Conservation (phyloP, 92 coral and sea anemone species). For the Epizoanthus fatuus region DNA sequence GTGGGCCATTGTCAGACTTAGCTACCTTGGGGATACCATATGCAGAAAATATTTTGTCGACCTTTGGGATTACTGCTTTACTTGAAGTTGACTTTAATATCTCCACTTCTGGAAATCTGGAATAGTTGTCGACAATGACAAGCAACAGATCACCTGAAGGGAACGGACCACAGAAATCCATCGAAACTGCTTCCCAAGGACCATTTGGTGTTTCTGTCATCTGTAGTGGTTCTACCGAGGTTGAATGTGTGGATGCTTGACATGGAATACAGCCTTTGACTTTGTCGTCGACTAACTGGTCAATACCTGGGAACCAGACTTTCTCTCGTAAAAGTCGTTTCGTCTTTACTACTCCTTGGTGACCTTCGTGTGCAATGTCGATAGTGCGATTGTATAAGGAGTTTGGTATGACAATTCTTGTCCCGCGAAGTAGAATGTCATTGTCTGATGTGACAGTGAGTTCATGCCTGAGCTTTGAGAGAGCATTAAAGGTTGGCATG, state of each 20-base stretch:
- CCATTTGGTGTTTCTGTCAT: slow-evolving; percentile 67
- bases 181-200: slow-evolving; percentile 54
- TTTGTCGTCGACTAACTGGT: not conserved
- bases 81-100: too few relatives aligned
- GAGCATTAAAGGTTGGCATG: not conserved
- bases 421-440: too few relatives aligned
- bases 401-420: too few relatives aligned
- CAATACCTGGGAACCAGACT: slow-evolving; percentile 34
- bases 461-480: slow-evolving; percentile 56
- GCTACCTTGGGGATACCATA: too few relatives aligned
- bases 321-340: slow-evolving; percentile 37
- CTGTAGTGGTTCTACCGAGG: too few relatives aligned
- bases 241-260: too few relatives aligned
- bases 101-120: too few relatives aligned
- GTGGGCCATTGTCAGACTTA: too few relatives aligned
- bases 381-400: too few relatives aligned
- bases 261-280: too few relatives aligned
- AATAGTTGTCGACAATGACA: too few relatives aligned
- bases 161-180: not conserved
- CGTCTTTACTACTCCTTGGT: slow-evolving; percentile 68
- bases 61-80: slow-evolving; percentile 5
- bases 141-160: too few relatives aligned
- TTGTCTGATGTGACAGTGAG: not conserved
- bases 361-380: not conserved
- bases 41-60: not conserved